Evolutionary conservation across 2,888 invertebrate genomes (phyloP), one percentile per base, ranked within the genome.

Genomic region (Helleia helle): DNA sequence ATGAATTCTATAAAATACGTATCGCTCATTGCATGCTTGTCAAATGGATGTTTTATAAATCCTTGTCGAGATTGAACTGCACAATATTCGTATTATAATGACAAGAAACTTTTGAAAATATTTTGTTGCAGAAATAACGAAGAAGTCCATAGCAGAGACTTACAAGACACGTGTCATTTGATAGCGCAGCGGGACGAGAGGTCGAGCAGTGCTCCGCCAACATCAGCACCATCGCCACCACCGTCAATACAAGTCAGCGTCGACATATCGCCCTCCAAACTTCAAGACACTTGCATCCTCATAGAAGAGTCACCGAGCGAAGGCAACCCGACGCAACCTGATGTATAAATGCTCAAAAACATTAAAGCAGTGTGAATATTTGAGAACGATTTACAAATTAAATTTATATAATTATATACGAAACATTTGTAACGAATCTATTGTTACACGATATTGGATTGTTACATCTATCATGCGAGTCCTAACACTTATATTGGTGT

Each of bases 171-270:
- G 60, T 68, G 54, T 27, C 73, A 57, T 44, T 58, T 67, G 38
- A 58, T 58, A 9, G 63, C 65, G 37, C 74, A 71, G 37, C 60
- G 48, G 38, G 68, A 67, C 28, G 47, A 58, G 43, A 62, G 79
- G 1, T 66, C 75, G 6, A 58, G 65, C 44, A 77, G 77, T 43
- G 77, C 76, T 0, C 71, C 65, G 6, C 65, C 65, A 2, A 41
- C 50, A 4, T 41, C 43, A 9, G 49, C 46, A 40, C 42, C 42
- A 7, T 55, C 64, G 13, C 59, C 61, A 22, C 59, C 65, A 3
- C 46, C 47, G 2, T 57, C 64, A 5, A 58, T 63, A 9, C 52
- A 55, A 15, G 48, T 60, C 24, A 50, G 22, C 2, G 22, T 34
- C 3, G 34, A 34, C 7, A 12, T 56, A 22, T 55, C 66, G 7